These are phyloP conservation scores for Tortrix viridana DNA, from an alignment of 2,888 invertebrate species.

Conservation along the genomic window DNA sequence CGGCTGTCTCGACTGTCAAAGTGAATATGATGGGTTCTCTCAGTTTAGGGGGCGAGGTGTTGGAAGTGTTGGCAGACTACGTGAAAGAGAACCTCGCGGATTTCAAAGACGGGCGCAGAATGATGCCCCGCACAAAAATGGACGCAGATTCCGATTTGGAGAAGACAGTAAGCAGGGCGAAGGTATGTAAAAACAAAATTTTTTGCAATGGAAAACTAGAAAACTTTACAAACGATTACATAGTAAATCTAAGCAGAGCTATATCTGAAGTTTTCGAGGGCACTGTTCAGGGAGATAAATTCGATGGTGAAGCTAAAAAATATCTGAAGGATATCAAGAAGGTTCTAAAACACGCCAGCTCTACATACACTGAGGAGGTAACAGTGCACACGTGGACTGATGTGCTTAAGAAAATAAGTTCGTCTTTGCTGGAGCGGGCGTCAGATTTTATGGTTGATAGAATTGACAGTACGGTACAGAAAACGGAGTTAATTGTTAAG, in stretches of 20 bases:
- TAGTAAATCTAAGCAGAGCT: conserved; percentile 52
- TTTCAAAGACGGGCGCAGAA: conserved; percentile 46
- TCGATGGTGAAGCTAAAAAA: conserved; percentile 48
- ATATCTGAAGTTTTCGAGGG: conserved; percentile 52
- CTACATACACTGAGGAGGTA: conserved; percentile 47
- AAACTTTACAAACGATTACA: conserved; percentile 58
- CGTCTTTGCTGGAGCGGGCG: conserved; percentile 57
- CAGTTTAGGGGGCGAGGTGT: conserved; percentile 64
- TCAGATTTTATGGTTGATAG: conserved; percentile 47
- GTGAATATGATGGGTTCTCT: conserved; percentile 67
- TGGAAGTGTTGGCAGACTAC: conserved; percentile 56
- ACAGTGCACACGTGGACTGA: conserved; percentile 55
- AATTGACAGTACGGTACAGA: conserved; percentile 41
- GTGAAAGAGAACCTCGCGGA: conserved; percentile 41
- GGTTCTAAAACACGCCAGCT: conserved; percentile 49
- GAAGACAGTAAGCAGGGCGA: conserved; percentile 47
- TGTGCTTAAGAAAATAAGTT: conserved; percentile 61
- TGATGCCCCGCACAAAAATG: too few relatives aligned
- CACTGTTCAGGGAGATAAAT: conserved; percentile 45
- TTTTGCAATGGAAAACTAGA: conserved; percentile 54
- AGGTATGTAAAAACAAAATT: conserved; percentile 55
- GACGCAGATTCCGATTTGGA: too few relatives aligned
- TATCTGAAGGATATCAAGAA: conserved; percentile 51
- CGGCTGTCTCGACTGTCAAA: conserved; percentile 52
- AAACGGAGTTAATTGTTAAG: conserved; percentile 46